Base-by-base conservation (phyloP, 64 coral and sea anemone species). In the Hydrozoanthus tunicans region DNA sequence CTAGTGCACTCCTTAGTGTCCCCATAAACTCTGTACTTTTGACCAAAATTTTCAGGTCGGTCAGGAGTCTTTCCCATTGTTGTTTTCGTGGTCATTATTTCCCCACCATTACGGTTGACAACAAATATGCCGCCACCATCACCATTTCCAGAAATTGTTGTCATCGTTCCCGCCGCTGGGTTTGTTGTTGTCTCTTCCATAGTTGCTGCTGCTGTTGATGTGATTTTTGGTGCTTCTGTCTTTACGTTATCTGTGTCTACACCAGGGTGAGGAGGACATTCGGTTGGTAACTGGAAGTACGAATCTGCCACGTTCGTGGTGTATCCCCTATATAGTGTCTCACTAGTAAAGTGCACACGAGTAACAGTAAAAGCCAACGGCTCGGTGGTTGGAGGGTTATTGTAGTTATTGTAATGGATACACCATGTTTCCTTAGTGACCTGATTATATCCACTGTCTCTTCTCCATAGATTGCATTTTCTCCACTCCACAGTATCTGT, bases 311-410 rank as follows among this genome's bases (percentile, higher is more conserved):
- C 80, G 6, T 5, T 52, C 80, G 80, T 82, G 4, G 60, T 53
- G 12, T 82, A 82, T 82, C 80, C 80, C 27, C 80, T 82, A 59
- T 61, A 82, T 64, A 82, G 27, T 64, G 80, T 82, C 12, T 82
- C 80, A 32, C 59, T 82, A 53, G 26, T 82, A 13, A 64, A 12
- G 64, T 51, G 32, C 11, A 26, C 15, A 10, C 59, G 80, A 11
- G 51, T 11, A 2, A 62, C 32, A 7, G 80, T 14, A 64, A 82
- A 82, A 13, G 59, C 7, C 24, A 82, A 61, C 7, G 80, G 80
- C 61, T 82, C 60, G 27, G 80, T 82, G 5, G 80, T 65, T 26
- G 80, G 59, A 13, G 80, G 80, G 52, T 23, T 52, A 26, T 51
- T 61, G 80, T 82, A 62, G 64, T 82, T 64, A 11, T 82, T 64